phyloP scores from a whole-genome alignment of 2,888 invertebrate genomes.

The Mesorhabditis sp. region DNA sequence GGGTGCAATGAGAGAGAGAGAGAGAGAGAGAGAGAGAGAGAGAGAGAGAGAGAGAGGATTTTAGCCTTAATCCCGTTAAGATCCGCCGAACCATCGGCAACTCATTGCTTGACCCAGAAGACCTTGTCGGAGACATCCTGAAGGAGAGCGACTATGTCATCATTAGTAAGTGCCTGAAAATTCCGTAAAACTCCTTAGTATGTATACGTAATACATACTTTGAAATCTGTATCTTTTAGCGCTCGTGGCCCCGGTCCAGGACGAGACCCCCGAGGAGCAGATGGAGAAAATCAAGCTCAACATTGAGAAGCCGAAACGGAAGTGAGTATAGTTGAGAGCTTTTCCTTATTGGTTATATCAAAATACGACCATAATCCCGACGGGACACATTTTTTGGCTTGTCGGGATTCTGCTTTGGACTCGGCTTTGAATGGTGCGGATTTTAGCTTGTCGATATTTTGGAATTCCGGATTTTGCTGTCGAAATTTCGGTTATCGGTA shows the following conservation, averaged over 20 bases:
- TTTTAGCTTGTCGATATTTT: too few species aligned
- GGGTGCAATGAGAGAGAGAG: too few species aligned
- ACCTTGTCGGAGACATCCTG: conserved; percentile 64
- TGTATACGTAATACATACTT: too few species aligned
- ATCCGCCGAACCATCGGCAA: conserved; percentile 67
- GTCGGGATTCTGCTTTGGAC: too few species aligned
- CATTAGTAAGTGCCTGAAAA: conserved; percentile 63
- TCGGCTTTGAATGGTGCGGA: too few species aligned
- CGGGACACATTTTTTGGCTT: too few species aligned
- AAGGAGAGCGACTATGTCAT: conserved; percentile 68
- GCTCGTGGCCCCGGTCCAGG: not conserved
- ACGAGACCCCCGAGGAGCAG: not conserved
- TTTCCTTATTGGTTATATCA: too few species aligned
- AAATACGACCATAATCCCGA: too few species aligned
- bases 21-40: too few species aligned
- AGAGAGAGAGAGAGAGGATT: not conserved
- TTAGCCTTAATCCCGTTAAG: conserved; percentile 44
- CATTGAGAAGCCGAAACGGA: not conserved
- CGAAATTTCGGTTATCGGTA: too few species aligned
- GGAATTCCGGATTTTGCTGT: too few species aligned
- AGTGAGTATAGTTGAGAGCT: not conserved
- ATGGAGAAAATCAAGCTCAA: not conserved
- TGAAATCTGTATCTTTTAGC: not conserved
- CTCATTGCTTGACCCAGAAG: conserved; percentile 66
- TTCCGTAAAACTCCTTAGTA: not conserved